Percentiles rank a stretch among this genome's conserved stretches.
phyloP scores from a whole-genome alignment of 2,113 vertebrate genomes.

The Entelurus aequoreus region DNA sequence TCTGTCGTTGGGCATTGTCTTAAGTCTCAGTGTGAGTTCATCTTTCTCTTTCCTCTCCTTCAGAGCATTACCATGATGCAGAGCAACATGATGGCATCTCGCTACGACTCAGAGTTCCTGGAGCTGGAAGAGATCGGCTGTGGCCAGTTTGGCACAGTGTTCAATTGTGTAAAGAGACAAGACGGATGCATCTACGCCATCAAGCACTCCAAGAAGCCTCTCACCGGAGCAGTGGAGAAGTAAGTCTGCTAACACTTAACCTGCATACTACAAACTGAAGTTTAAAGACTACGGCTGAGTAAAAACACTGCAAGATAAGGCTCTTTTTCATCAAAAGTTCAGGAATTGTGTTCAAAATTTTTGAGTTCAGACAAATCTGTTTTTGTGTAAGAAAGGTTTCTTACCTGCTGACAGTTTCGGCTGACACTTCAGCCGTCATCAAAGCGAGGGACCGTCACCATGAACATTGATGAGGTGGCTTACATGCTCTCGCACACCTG shows the following conservation, averaged over 20 bases:
- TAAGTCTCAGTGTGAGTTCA: background rate
- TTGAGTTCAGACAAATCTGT: too few relatives aligned
- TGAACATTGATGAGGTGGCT: too few relatives aligned
- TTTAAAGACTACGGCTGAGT: too few relatives aligned
- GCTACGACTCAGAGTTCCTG: conserved; percentile 91
- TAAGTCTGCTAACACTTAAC: conserved; percentile 57
- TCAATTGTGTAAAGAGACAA: conserved; percentile 92
- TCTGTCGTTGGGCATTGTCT: background rate
- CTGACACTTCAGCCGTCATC: too few relatives aligned
- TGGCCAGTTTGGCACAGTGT: conserved; percentile 91
- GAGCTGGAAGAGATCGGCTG: conserved; percentile 91
- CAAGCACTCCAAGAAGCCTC: conserved; percentile 91
- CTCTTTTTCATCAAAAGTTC: too few relatives aligned
- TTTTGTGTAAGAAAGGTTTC: too few relatives aligned
- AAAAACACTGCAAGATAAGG: too few relatives aligned
- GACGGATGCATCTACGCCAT: conserved; percentile 96
- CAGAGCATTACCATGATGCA: conserved; percentile 96
- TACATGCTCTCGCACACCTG: too few relatives aligned
- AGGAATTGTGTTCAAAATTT: too few relatives aligned
- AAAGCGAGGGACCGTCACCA: too few relatives aligned
- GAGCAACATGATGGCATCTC: conserved; percentile 89
- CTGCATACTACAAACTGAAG: too few relatives aligned
- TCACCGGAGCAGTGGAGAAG: conserved; percentile 96
- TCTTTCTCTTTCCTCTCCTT: background rate
- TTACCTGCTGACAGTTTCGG: too few relatives aligned